Conservation (phyloP, 2,797 vertebrate genomes). For the Falco berigora region DNA sequence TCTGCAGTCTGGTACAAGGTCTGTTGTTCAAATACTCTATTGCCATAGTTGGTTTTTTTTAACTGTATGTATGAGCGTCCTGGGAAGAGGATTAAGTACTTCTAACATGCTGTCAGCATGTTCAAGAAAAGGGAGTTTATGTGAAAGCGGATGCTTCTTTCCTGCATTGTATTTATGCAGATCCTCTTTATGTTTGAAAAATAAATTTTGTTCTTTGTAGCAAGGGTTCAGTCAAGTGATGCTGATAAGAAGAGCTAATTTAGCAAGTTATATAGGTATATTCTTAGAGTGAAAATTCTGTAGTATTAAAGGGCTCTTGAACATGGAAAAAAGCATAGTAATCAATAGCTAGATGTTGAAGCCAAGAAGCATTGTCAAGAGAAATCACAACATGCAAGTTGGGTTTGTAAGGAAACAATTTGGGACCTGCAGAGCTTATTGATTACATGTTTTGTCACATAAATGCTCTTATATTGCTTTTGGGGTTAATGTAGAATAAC, state of each 20-base stretch:
- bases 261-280: background rate
- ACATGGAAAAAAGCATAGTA: background rate
- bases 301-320: background rate
- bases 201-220: background rate
- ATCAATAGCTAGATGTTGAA: background rate
- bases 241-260: background rate
- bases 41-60: background rate
- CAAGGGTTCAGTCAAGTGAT: background rate
- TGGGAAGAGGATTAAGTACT: background rate
- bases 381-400: background rate
- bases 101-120: background rate
- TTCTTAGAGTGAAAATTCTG: background rate
- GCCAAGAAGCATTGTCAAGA: background rate
- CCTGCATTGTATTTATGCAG: background rate
- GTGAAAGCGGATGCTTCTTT: background rate
- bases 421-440: background rate
- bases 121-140: background rate
- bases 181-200: background rate
- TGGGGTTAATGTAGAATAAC: background rate
- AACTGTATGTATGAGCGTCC: background rate
- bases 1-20: background rate
- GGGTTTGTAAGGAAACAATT: background rate
- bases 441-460: background rate
- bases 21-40: background rate
- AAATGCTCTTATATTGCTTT: background rate